Base-by-base conservation (phyloP, 1,140 invertebrate genomes). In the Argopecten irradians region DNA sequence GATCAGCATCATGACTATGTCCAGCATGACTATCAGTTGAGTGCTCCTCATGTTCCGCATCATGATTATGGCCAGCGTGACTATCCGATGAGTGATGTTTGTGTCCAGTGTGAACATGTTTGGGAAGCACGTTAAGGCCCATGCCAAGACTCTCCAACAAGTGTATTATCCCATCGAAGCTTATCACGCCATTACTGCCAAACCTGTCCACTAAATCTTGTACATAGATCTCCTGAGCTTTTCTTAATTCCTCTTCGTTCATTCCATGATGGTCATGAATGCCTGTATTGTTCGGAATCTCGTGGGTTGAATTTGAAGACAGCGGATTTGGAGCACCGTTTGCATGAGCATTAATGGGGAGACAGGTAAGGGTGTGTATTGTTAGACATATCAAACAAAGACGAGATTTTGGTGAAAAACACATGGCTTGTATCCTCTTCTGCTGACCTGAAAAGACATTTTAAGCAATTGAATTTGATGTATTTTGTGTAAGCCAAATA, bases 201-300 rank as follows among this genome's bases (percentile, higher is more conserved):
- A 34, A 34, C 16, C 34, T 36, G 19, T 35, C 33, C 1, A 35
- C 19, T n/a, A 82, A 36, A 36, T 55, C 43, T 55, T 7, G 14
- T 22, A 55, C 16, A 55, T 55, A 55, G 22, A 55, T 13, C 3
- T 55, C 22, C 34, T 88, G 39, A 34, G 43, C 32, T 33, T 84
- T 41, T 35, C 34, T 19, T 19, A 84, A 19, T 22, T 35, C 33
- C 16, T 82, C 16, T 83, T 39, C 71, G 35, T 7, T 14, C n/a
- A 33, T 7, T 84, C 33, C 22, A 7, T 71, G 46, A 86, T 86
- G 84, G 34, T 89, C 84, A 85, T 88, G n/a, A 55, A 55, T n/a
- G n/a, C n/a, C 5, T 5, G 36, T 39, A 39, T 39, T 39, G 36
- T 5, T 39, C 36, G 36, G 36, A 5, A 39, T 39, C 36, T n/a